These are phyloP conservation scores for Zoanthus sociatus DNA, from an alignment of 92 coral and sea anemone genomes.

Conservation along the genomic window DNA sequence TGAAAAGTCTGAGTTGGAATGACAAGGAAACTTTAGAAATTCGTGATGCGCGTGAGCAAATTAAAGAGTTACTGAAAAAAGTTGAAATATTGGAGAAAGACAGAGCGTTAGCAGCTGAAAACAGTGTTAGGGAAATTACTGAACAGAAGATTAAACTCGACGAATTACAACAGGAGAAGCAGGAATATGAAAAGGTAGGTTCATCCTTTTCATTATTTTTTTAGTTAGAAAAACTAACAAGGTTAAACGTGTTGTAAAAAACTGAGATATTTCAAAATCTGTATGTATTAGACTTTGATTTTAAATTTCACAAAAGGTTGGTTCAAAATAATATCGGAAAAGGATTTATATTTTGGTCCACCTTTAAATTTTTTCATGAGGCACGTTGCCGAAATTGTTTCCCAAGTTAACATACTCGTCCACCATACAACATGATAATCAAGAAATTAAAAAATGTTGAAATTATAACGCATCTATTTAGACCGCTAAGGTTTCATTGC, in stretches of 20 bases:
- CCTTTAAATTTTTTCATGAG: too few species aligned
- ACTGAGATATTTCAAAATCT: too few species aligned
- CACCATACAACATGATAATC: too few species aligned
- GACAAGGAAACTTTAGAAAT: conserved; percentile 80
- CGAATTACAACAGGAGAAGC: conserved; percentile 78
- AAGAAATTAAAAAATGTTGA: too few species aligned
- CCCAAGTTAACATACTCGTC: too few species aligned
- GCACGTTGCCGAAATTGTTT: too few species aligned
- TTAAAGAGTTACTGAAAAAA: conserved; percentile 69
- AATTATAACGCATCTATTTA: too few species aligned
- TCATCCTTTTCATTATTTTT: background rate
- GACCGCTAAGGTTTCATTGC: too few species aligned
- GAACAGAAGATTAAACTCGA: conserved; percentile 81
- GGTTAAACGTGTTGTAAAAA: background rate
- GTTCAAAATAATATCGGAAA: too few species aligned
- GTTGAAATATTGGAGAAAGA: conserved; percentile 72
- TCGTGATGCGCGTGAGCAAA: conserved; percentile 78
- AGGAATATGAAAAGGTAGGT: conserved; percentile 60
- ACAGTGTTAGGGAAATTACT: conserved; percentile 67
- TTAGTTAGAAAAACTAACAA: background rate
- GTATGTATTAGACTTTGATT: too few species aligned
- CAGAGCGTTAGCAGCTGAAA: conserved; percentile 62
- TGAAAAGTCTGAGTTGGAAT: conserved; percentile 74
- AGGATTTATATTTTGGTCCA: too few species aligned
- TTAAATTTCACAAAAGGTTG: too few species aligned